These are phyloP conservation scores for Athalia circularis DNA, from an alignment of 2,888 invertebrate genomes.

Conservation along the genomic window DNA sequence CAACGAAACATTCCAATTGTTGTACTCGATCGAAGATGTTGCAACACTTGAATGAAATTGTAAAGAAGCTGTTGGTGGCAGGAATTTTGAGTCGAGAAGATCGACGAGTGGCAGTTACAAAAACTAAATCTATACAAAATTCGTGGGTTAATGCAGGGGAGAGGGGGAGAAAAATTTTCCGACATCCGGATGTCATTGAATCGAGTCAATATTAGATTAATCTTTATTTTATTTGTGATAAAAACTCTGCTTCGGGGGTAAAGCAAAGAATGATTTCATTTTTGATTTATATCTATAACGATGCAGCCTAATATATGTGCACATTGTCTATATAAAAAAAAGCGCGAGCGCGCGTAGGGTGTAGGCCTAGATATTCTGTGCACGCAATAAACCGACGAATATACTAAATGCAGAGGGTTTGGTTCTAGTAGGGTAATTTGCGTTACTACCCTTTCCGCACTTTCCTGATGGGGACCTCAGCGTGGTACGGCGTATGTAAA, in stretches of 20 bases:
- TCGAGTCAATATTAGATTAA: background rate
- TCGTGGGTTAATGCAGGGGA: background rate
- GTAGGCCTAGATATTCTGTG: slow-evolving; percentile 16
- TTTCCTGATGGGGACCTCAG: background rate
- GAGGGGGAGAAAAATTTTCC: background rate
- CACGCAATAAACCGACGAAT: slow-evolving; percentile 19
- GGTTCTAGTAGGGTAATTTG: slow-evolving; percentile 38
- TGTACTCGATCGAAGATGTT: background rate
- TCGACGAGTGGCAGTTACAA: no score
- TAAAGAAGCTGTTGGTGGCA: background rate
- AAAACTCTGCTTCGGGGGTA: no score
- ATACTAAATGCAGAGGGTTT: slow-evolving; percentile 36
- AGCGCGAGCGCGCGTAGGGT: no score
- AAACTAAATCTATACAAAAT: background rate
- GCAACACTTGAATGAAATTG: background rate
- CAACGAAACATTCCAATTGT: background rate
- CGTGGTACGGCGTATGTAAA: slow-evolving; percentile 35
- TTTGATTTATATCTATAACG: no score
- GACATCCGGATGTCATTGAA: no score
- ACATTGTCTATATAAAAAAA: slow-evolving; percentile 27
- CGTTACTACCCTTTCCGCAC: slow-evolving; percentile 40
- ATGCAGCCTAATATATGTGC: slow-evolving; percentile 21
- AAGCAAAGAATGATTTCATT: no score
- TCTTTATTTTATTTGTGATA: no score
- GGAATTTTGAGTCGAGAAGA: no score